Conservation (phyloP, 2,113 vertebrate genomes). For the Cygnus buccinator region DNA sequence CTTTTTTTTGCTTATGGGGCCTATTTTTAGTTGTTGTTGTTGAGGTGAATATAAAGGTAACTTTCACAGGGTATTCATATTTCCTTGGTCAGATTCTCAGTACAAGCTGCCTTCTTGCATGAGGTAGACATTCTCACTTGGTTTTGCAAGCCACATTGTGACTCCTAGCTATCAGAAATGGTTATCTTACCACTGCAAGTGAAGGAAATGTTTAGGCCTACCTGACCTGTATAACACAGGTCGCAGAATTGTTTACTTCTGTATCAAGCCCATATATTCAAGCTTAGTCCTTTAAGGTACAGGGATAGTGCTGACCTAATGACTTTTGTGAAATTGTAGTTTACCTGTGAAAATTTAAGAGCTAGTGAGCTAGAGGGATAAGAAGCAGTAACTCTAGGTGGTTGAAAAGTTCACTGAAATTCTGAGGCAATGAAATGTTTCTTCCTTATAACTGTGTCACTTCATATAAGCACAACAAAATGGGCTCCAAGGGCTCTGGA, state of each 20-base stretch:
- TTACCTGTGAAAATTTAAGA: neutral
- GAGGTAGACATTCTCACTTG: neutral
- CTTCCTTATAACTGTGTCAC: constrained; percentile 2
- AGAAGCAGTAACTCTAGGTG: constrained; percentile 11
- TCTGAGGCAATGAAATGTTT: neutral
- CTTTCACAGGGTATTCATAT: constrained; percentile 50
- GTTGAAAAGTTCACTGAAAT: neutral
- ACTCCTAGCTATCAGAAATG: constrained; percentile 16
- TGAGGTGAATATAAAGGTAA: neutral
- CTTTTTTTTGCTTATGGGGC: neutral
- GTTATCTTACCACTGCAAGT: constrained; percentile 12
- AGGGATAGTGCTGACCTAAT: neutral
- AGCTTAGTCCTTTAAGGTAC: neutral
- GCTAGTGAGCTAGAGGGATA: neutral
- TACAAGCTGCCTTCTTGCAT: constrained; percentile 29
- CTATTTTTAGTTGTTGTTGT: neutral
- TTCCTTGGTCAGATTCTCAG: constrained; percentile 23
- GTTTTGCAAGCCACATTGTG: neutral
- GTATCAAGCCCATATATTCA: neutral
- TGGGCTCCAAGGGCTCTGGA: constrained; percentile 8
- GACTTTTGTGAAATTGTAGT: constrained; percentile 12
- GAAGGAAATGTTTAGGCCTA: constrained; percentile 20
- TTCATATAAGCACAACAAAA: neutral
- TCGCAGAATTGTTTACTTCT: constrained; percentile 19
- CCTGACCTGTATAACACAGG: neutral